A percentile compares a stretch with the other conserved stretches of the same genome.
Conservation (phyloP, 2,888 invertebrate genomes). For the Ceraclea dissimilis region DNA sequence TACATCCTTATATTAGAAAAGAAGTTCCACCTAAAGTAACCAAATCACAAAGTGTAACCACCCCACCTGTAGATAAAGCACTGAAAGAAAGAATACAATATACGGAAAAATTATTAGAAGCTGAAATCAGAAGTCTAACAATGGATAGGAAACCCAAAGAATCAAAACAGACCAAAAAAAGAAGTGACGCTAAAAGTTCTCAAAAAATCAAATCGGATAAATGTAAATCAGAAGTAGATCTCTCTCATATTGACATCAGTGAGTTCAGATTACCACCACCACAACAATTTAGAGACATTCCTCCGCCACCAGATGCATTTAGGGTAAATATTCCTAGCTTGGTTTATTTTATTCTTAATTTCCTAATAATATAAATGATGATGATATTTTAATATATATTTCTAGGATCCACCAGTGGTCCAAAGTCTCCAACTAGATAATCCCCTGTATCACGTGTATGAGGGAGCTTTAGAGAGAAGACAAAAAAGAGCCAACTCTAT, state of each 20-base stretch:
- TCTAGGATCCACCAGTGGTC: slow-evolving; percentile 43
- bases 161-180: slow-evolving; percentile 29
- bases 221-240: slow-evolving; percentile 53
- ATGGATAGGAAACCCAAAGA: slow-evolving; percentile 41
- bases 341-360: too few relatives aligned
- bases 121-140: slow-evolving; percentile 42
- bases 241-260: slow-evolving; percentile 47
- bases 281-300: slow-evolving; percentile 75
- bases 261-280: slow-evolving; percentile 70
- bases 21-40: slow-evolving; percentile 35
- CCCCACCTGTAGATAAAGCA: slow-evolving; percentile 28
- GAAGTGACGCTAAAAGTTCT: slow-evolving; percentile 1
- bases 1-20: slow-evolving; percentile 48
- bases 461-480: slow-evolving; percentile 42
- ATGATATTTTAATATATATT: not conserved
- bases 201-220: slow-evolving; percentile 35
- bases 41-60: slow-evolving; percentile 33
- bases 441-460: slow-evolving; percentile 74
- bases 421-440: slow-evolving; percentile 55
- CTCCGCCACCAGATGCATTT: slow-evolving; percentile 69
- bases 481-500: slow-evolving; percentile 23
- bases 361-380: not conserved
- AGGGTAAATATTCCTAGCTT: slow-evolving; percentile 36
- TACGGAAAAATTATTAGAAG: slow-evolving; percentile 45
- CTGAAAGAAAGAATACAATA: slow-evolving; percentile 45